Conservation (phyloP, 2,888 invertebrate genomes). For the Drosophila multiciliata region DNA sequence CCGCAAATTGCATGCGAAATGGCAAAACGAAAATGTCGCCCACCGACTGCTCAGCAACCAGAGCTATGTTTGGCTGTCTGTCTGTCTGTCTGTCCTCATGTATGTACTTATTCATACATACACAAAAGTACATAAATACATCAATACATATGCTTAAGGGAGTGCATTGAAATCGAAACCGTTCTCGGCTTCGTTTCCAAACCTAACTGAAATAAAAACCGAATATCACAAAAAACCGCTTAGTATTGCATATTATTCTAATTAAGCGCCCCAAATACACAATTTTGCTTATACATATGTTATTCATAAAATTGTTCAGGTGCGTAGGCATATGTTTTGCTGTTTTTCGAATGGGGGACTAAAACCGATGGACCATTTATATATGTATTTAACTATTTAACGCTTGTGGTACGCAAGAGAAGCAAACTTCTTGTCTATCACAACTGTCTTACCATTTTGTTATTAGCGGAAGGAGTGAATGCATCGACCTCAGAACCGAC, state of each 20-base stretch:
- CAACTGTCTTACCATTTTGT: background rate
- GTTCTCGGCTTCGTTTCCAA: constrained; percentile 23
- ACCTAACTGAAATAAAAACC: constrained; percentile 48
- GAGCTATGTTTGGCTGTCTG: constrained; percentile 8
- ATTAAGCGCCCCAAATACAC: constrained; percentile 15
- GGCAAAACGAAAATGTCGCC: constrained; percentile 80
- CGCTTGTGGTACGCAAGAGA: background rate
- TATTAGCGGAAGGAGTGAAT: background rate
- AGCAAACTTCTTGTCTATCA: background rate
- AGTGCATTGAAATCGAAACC: constrained; percentile 50
- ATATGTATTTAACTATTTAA: background rate
- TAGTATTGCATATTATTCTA: constrained; percentile 42
- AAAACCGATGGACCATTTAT: background rate
- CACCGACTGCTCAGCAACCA: constrained; percentile 44
- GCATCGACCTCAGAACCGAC: background rate
- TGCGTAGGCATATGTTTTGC: background rate
- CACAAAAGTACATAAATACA: background rate
- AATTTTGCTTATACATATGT: constrained; percentile 2
- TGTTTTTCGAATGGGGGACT: background rate
- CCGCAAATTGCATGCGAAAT: constrained; percentile 82
- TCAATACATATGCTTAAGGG: constrained; percentile 1
- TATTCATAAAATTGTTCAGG: constrained; percentile 4
- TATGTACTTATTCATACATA: constrained; percentile 4
- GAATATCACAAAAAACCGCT: constrained; percentile 26
- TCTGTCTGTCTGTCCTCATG: constrained; percentile 4